Conservation (phyloP, 2,113 vertebrate species). For the Oncorhynchus masou region DNA sequence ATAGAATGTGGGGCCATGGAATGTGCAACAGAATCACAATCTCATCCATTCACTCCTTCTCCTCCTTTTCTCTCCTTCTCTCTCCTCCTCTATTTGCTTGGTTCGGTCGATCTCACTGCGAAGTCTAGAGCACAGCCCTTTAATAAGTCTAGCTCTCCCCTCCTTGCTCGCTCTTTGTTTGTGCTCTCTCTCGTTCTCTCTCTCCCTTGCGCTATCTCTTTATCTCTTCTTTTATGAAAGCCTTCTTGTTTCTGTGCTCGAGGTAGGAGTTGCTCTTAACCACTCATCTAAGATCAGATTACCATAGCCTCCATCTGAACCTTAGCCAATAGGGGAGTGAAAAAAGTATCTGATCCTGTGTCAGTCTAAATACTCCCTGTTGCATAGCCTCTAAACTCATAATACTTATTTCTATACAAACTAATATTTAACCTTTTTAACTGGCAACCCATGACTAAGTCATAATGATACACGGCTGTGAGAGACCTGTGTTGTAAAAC, state of each 20-base stretch:
- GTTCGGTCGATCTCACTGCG: slow-evolving; percentile 28
- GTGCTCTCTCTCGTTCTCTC: neutral
- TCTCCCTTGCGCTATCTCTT: neutral
- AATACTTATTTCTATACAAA: too few relatives aligned
- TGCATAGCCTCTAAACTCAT: too few relatives aligned
- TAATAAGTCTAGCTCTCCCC: slow-evolving; percentile 17
- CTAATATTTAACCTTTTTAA: too few relatives aligned
- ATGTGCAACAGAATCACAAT: slow-evolving; percentile 68
- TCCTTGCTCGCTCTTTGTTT: neutral
- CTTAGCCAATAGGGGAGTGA: neutral
- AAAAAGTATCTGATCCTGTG: neutral
- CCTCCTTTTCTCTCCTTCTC: neutral
- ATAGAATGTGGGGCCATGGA: slow-evolving; percentile 54
- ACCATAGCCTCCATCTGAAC: slow-evolving; percentile 4
- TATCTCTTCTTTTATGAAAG: neutral
- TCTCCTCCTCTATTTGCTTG: slow-evolving; percentile 2
- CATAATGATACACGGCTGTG: too few relatives aligned
- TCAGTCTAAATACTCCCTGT: neutral
- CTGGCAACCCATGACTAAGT: slow-evolving; percentile 4
- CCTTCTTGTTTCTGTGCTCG: neutral
- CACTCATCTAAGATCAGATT: slow-evolving; percentile 58
- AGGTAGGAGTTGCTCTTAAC: slow-evolving; percentile 38
- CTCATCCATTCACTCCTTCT: slow-evolving; percentile 59
- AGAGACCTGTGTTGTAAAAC: too few relatives aligned
- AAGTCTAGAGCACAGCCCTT: slow-evolving; percentile 45